phyloP scores from a whole-genome alignment of 2,888 invertebrate genomes.

The Tuta absoluta region DNA sequence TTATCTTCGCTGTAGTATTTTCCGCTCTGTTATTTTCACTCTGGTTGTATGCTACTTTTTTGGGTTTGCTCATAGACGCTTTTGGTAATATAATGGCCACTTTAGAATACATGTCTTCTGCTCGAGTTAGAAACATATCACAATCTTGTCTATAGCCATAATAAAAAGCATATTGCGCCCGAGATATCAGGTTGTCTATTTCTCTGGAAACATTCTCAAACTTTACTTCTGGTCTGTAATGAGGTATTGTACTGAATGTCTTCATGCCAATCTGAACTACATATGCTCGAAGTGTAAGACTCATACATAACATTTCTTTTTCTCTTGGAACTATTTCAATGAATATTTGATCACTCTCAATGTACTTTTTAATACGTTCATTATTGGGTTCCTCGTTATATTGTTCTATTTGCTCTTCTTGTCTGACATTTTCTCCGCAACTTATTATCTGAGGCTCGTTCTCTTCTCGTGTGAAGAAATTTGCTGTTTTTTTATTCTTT shows the following conservation, averaged over 20 bases:
- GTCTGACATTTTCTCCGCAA: no score
- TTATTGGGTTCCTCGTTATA: no score
- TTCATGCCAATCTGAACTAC: neutral
- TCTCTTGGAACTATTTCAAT: neutral
- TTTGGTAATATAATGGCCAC: neutral
- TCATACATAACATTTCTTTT: neutral
- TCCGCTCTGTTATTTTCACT: neutral
- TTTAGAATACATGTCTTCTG: slow-evolving; percentile 1
- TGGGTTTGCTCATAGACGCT: neutral
- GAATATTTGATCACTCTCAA: neutral
- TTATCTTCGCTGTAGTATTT: neutral
- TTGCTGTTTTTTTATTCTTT: no score
- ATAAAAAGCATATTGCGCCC: neutral
- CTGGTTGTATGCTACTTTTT: neutral
- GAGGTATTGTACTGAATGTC: neutral
- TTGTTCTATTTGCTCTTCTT: no score
- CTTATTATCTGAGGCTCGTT: no score
- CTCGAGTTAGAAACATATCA: neutral
- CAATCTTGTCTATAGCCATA: neutral
- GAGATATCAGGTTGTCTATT: neutral
- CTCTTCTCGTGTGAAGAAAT: no score
- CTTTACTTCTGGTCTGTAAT: neutral
- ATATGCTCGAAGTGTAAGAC: neutral
- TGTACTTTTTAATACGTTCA: no score
- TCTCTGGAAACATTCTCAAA: neutral